Evolutionary conservation across 2,113 vertebrate genomes (phyloP).

Genomic region (Amphiprion percula): DNA sequence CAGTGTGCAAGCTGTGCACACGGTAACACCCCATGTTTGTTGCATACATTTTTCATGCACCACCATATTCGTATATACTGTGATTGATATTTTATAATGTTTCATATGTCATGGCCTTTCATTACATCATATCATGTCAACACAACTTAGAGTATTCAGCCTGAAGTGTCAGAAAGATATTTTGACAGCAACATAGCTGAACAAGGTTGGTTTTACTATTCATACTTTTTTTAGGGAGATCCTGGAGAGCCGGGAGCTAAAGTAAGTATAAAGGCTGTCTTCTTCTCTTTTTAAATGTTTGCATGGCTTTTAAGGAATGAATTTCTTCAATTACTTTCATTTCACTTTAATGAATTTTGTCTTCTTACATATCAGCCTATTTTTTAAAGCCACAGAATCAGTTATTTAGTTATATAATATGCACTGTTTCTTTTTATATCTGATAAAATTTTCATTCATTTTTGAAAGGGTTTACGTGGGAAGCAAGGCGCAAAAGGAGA

Average conservation of each 20-base stretch:
- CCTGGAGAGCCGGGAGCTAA: slow-evolving; percentile 83
- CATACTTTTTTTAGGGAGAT: slow-evolving; percentile 85
- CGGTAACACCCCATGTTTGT: too few relatives aligned
- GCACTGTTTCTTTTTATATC: slow-evolving; percentile 19
- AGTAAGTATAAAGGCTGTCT: slow-evolving; percentile 78
- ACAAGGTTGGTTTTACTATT: slow-evolving; percentile 3
- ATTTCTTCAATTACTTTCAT: background rate
- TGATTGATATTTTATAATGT: background rate
- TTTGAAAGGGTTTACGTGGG: slow-evolving; percentile 88
- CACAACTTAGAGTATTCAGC: background rate
- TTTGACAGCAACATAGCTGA: background rate
- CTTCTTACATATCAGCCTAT: slow-evolving; percentile 1
- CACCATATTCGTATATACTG: too few relatives aligned
- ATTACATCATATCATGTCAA: slow-evolving; percentile 6
- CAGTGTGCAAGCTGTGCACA: too few relatives aligned
- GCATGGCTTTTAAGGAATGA: background rate
- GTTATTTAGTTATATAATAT: slow-evolving; percentile 26
- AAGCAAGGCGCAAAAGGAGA: slow-evolving; percentile 88
- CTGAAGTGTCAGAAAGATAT: background rate
- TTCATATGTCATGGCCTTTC: background rate
- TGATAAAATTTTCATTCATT: slow-evolving; percentile 37
- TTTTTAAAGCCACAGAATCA: background rate
- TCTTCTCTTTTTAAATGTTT: background rate
- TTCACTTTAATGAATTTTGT: slow-evolving; percentile 15
- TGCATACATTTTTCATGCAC: too few relatives aligned